Evolutionary conservation across 92 coral and sea anemone genomes (phyloP).

Genomic region (Paragorgia papillata): DNA sequence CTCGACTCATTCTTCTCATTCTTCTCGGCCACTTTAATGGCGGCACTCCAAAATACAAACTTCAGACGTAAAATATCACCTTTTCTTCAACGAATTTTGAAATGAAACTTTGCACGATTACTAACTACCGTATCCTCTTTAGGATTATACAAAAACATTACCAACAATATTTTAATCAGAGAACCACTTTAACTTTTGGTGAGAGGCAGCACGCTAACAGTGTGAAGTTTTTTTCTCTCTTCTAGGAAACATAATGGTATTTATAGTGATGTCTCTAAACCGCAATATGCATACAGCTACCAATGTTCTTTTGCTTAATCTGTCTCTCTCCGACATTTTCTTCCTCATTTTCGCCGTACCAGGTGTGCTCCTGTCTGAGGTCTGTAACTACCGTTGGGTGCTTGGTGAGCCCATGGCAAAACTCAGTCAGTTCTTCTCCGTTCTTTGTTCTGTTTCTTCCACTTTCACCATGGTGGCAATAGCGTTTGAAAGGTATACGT

Average conservation of each 20-base stretch:
- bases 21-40: too few species aligned
- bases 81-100: too few species aligned
- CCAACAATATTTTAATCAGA: too few species aligned
- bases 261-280: constrained; percentile 71
- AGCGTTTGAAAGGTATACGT: constrained; percentile 79
- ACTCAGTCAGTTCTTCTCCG: constrained; percentile 52
- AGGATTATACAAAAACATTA: too few species aligned
- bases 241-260: constrained; percentile 79
- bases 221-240: background rate
- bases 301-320: constrained; percentile 79
- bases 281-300: constrained; percentile 90
- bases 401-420: constrained; percentile 74
- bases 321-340: constrained; percentile 81
- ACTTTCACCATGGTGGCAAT: constrained; percentile 81
- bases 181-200: too few species aligned
- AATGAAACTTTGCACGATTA: too few species aligned
- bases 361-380: constrained; percentile 53
- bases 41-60: too few species aligned
- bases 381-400: constrained; percentile 66
- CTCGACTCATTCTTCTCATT: too few species aligned
- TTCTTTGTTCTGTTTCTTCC: constrained; percentile 71
- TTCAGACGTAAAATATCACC: too few species aligned
- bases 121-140: too few species aligned
- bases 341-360: constrained; percentile 75
- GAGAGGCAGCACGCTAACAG: too few species aligned